Percentiles rank a stretch among this genome's conserved stretches.
Conservation (phyloP, 2,797 vertebrate species). For the Clarias pachynema region DNA sequence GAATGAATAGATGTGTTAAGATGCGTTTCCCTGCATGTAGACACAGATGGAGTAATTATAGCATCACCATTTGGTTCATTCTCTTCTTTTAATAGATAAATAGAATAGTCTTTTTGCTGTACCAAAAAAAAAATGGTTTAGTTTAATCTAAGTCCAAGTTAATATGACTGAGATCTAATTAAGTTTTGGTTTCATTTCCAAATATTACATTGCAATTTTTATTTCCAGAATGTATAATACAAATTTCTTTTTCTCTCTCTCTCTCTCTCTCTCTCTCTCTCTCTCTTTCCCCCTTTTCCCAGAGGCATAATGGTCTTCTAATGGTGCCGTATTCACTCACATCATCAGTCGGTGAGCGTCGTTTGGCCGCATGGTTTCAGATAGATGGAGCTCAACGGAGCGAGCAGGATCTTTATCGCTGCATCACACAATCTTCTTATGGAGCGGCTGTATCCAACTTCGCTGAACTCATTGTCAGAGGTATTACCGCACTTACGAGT, state of each 20-base stretch:
- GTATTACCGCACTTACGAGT: slow-evolving; percentile 63
- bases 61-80: background rate
- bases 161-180: background rate
- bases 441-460: slow-evolving; percentile 93
- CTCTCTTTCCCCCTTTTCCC: slow-evolving; percentile 31
- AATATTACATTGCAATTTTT: background rate
- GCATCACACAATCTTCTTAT: slow-evolving; percentile 84
- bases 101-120: background rate
- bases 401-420: slow-evolving; percentile 91
- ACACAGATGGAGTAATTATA: background rate
- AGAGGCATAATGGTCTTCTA: slow-evolving; percentile 83
- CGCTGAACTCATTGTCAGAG: slow-evolving; percentile 93
- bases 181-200: background rate
- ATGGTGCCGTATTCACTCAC: slow-evolving; percentile 54
- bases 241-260: background rate
- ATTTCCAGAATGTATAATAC: background rate
- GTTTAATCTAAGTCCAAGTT: background rate
- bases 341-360: slow-evolving; percentile 81
- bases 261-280: slow-evolving; percentile 28
- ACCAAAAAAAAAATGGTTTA: background rate
- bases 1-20: background rate
- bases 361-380: slow-evolving; percentile 89
- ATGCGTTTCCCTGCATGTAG: background rate
- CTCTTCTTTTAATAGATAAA: background rate
- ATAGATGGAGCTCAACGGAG: slow-evolving; percentile 78